Evolutionary conservation across 1,140 invertebrate species (phyloP).

Genomic region (Gryllus bimaculatus): DNA sequence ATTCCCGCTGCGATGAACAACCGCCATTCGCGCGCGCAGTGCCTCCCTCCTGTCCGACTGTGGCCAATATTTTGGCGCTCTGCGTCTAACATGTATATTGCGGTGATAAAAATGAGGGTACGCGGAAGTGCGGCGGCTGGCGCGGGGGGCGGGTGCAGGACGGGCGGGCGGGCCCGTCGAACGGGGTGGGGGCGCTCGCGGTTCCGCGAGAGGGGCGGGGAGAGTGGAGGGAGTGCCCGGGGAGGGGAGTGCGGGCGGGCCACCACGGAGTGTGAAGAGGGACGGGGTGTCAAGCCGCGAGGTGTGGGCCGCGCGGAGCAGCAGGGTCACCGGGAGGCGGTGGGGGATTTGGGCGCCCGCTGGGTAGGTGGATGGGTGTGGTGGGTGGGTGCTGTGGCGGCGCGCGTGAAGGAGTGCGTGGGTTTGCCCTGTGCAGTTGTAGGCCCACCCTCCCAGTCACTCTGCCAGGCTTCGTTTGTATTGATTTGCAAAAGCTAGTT

Average conservation of each 20-base stretch:
- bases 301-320: no score
- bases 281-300: no score
- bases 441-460: not conserved
- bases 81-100: not conserved
- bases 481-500: conserved; percentile 1
- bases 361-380: no score
- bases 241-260: no score
- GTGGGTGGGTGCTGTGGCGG: no score
- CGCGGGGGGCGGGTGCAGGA: no score
- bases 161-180: not conserved
- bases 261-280: no score
- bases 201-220: not conserved
- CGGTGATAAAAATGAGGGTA: not conserved
- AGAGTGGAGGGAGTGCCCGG: not conserved
- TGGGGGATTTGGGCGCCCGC: no score
- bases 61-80: not conserved
- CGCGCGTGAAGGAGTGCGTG: not conserved
- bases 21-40: not conserved
- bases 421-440: not conserved
- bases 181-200: no score
- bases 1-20: conserved; percentile 3
- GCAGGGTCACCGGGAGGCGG: no score
- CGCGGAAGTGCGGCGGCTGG: no score
- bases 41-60: not conserved
- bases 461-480: not conserved